Evolutionary conservation across 2,888 invertebrate genomes (phyloP).

Genomic region (Athalia circularis): DNA sequence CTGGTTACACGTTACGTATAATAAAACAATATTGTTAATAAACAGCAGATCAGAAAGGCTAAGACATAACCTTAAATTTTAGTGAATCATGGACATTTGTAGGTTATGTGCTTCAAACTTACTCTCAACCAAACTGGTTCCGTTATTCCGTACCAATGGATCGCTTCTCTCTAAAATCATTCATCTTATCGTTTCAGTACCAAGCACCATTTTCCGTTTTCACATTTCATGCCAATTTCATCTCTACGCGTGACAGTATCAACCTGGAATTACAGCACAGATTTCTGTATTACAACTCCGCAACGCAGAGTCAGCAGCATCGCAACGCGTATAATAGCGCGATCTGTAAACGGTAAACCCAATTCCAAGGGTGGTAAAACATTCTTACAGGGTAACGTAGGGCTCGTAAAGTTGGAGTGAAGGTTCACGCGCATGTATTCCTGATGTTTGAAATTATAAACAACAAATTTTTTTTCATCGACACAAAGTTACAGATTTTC

Average conservation of each 20-base stretch:
- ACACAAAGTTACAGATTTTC: too few relatives aligned
- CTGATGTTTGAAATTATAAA: too few relatives aligned
- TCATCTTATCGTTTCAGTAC: too few relatives aligned
- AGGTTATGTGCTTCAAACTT: constrained; percentile 28
- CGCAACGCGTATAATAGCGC: constrained; percentile 1
- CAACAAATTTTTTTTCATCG: too few relatives aligned
- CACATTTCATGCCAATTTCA: too few relatives aligned
- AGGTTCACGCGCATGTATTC: too few relatives aligned
- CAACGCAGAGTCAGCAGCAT: background rate
- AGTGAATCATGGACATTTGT: background rate
- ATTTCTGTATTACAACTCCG: background rate
- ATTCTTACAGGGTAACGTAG: background rate
- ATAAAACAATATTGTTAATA: too few relatives aligned
- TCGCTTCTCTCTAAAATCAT: too few relatives aligned
- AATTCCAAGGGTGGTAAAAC: background rate
- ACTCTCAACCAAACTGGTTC: too few relatives aligned
- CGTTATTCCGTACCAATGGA: background rate
- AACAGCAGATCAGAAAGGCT: background rate
- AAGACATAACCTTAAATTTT: constrained; percentile 22
- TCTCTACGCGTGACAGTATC: background rate
- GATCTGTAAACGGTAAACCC: constrained; percentile 9
- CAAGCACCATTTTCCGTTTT: too few relatives aligned
- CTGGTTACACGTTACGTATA: constrained; percentile 14
- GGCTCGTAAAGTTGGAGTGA: too few relatives aligned
- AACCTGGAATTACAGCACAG: background rate